Base-by-base conservation (phyloP, 2,113 vertebrate species). In the Eudyptes chrysolophus region DNA sequence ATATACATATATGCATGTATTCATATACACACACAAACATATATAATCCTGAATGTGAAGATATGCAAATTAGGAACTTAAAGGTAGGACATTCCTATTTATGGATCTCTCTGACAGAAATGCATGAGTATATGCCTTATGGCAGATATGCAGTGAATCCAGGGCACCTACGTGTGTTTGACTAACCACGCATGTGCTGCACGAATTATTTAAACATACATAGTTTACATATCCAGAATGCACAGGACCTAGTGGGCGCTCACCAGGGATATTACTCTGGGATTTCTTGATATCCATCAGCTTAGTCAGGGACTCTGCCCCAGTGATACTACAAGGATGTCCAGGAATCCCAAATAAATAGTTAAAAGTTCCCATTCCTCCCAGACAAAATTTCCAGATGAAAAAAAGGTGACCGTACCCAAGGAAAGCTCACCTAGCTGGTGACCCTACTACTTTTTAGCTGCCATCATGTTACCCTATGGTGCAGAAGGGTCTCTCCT, bases 11-110 rank as follows among this genome's bases (percentile, higher is more conserved):
- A 7, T 42, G 40, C 40, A 40, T 40, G 40, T 5, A 13, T 6
- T 24, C 7, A 20, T 15, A 4, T 9, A 30, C 1, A 34, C 5
- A 32, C 3, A 34, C 4, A 36, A 16, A 34, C 4, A 9, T 3
- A 17, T 7, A 8, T 16, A 55, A 64, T 61, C 24, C 17, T 49
- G 46, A 87, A 81, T 0, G 2, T 30, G 22, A 65, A 61, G 13
- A 27, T 62, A 21, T 0, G 21, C 2, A 24, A 62, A 66, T 40
- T 34, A 77, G 64, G 48, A 75, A 49, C 2, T 42, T 70, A 61
- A 38, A 84, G 21, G 16, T 22, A 38, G 22, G 12, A n/a, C 3
- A 4, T 38, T 27, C 29, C 13, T 78, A 6, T 54, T 83, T 62
- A 44, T 44, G 60, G 16, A 24, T 64, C 25, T 70, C 16, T 76